A percentile compares a stretch with the other conserved stretches of the same genome.
These are phyloP conservation scores for Podarcis muralis DNA, from an alignment of 2,113 vertebrate species.

Conservation along the genomic window DNA sequence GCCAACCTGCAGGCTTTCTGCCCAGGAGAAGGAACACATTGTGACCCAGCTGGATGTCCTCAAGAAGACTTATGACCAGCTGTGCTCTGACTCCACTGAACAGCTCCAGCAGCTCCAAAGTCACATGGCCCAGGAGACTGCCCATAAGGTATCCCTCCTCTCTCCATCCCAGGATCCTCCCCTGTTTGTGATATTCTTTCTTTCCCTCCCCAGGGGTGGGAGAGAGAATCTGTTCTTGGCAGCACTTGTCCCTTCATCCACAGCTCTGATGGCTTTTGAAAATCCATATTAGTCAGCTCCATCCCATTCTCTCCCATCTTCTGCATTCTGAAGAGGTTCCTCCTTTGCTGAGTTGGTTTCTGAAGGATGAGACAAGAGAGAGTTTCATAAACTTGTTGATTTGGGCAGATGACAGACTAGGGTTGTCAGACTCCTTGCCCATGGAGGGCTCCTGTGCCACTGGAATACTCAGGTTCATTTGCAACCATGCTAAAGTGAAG, in stretches of 20 bases:
- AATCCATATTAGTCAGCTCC: conserved; percentile 46
- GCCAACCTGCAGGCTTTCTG: conserved; percentile 81
- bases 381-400: not conserved
- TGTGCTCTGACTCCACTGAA: conserved; percentile 84
- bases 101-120: conserved; percentile 92
- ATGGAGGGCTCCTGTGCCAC: not conserved
- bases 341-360: conserved; percentile 50
- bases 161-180: not conserved
- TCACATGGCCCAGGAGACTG: conserved; percentile 89
- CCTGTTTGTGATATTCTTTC: not conserved
- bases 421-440: not conserved
- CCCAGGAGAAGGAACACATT: conserved; percentile 85
- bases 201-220: conserved; percentile 8
- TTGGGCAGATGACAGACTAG: not conserved
- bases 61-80: conserved; percentile 84
- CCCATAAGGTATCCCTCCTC: conserved; percentile 87
- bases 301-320: conserved; percentile 31
- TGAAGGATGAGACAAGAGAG: conserved; percentile 31
- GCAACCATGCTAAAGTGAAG: not conserved
- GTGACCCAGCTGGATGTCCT: conserved; percentile 82
- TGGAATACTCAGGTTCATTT: not conserved
- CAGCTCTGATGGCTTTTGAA: conserved; percentile 44
- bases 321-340: conserved; percentile 8
- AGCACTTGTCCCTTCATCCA: conserved; percentile 30
- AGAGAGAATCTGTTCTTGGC: conserved; percentile 39